Conservation (phyloP, 2,888 invertebrate species). For the Chloromyia formosa region DNA sequence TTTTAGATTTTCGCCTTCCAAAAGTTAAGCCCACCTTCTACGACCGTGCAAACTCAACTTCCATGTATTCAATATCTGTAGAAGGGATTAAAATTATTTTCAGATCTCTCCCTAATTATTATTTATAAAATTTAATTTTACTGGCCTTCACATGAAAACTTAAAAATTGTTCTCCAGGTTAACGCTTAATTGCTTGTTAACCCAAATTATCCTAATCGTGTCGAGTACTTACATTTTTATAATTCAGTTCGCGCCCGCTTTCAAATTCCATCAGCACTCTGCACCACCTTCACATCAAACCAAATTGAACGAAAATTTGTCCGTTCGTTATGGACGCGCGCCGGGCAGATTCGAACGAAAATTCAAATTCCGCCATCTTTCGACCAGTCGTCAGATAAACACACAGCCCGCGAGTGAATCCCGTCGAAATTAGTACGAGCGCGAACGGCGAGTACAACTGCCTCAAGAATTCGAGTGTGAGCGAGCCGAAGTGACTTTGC, state of each 20-base stretch:
- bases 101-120: too few species aligned
- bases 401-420: not conserved
- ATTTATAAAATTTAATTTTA: too few species aligned
- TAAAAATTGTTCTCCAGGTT: too few species aligned
- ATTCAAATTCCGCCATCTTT: slow-evolving; percentile 42
- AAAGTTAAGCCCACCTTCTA: too few species aligned
- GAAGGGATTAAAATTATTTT: too few species aligned
- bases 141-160: too few species aligned
- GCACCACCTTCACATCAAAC: not conserved
- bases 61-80: too few species aligned
- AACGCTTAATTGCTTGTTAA: too few species aligned
- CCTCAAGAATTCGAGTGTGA: not conserved
- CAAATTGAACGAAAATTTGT: not conserved
- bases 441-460: slow-evolving; percentile 28
- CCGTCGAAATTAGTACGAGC: slow-evolving; percentile 34
- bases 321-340: not conserved
- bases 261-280: not conserved
- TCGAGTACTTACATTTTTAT: too few species aligned
- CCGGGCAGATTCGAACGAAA: not conserved
- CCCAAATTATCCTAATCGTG: too few species aligned
- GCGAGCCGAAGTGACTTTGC: slow-evolving; percentile 35
- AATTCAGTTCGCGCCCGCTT: not conserved
- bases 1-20: too few species aligned
- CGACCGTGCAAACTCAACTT: too few species aligned
- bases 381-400: slow-evolving; percentile 38